Evolutionary conservation across 1,140 invertebrate genomes (phyloP).

Genomic region (Drosophila rhopaloa): DNA sequence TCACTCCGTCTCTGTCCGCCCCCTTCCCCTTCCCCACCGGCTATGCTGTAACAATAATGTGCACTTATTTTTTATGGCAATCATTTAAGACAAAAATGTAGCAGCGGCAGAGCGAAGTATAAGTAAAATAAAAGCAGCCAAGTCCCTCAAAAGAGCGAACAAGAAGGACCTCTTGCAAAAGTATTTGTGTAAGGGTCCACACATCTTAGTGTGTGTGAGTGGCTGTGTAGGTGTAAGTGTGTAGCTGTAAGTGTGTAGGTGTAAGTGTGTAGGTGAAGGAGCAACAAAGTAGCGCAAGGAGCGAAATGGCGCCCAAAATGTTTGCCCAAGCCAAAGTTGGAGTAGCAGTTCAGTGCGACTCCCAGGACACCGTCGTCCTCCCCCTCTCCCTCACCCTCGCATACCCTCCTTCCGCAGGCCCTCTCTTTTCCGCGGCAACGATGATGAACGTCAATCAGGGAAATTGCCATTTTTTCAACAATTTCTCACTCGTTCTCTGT

Average conservation of each 20-base stretch:
- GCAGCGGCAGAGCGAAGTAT: conserved; percentile 58
- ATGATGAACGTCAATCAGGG: conserved; percentile 81
- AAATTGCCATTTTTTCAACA: conserved; percentile 80
- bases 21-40: not conserved
- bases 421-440: conserved; percentile 14
- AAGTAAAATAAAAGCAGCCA: conserved; percentile 70
- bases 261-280: not conserved
- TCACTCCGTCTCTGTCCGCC: conserved; percentile 7
- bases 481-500: conserved; percentile 71
- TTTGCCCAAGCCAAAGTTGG: conserved; percentile 64
- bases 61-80: conserved; percentile 82
- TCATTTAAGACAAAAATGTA: conserved; percentile 82
- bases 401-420: not conserved
- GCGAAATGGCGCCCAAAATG: conserved; percentile 71
- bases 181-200: conserved; percentile 51
- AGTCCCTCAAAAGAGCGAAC: conserved; percentile 42
- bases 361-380: conserved; percentile 2
- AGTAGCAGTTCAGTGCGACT: conserved; percentile 37
- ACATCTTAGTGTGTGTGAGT: conserved; percentile 4
- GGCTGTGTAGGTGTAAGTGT: not conserved
- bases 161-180: conserved; percentile 32
- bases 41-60: conserved; percentile 74
- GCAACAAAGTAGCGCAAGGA: conserved; percentile 49
- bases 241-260: not conserved
- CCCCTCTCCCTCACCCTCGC: not conserved